Evolutionary conservation across 1,140 invertebrate genomes (phyloP).

Genomic region (Popillia japonica): DNA sequence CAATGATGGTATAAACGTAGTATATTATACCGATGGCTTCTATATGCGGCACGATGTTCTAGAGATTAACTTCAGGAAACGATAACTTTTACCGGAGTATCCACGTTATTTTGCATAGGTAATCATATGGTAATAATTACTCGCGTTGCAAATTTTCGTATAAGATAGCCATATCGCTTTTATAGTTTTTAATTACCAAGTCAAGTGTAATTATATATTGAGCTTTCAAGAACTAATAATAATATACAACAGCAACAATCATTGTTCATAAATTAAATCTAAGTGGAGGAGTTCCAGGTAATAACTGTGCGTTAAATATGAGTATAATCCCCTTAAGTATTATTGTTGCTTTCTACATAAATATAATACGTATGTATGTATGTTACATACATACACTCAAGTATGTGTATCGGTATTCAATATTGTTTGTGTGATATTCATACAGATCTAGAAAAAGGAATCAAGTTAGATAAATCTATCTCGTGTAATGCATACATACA

Average conservation of each 20-base stretch:
- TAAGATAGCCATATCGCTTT: neutral
- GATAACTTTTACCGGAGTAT: neutral
- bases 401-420: no score
- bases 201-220: conserved; percentile 1
- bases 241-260: neutral
- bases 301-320: no score
- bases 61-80: conserved; percentile 17
- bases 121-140: conserved; percentile 18
- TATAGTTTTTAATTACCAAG: neutral
- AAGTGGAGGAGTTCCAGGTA: no score
- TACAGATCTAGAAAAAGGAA: neutral
- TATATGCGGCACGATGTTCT: neutral
- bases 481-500: neutral
- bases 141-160: neutral
- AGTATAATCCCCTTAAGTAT: no score
- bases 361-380: no score
- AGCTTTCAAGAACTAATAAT: conserved; percentile 3
- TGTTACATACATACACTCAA: no score
- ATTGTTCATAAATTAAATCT: neutral
- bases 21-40: neutral
- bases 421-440: no score
- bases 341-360: no score
- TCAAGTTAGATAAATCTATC: neutral
- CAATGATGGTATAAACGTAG: conserved; percentile 8
- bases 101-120: conserved; percentile 17